Conservation (phyloP, 2,113 vertebrate species). For the Rhinolophus sinicus region DNA sequence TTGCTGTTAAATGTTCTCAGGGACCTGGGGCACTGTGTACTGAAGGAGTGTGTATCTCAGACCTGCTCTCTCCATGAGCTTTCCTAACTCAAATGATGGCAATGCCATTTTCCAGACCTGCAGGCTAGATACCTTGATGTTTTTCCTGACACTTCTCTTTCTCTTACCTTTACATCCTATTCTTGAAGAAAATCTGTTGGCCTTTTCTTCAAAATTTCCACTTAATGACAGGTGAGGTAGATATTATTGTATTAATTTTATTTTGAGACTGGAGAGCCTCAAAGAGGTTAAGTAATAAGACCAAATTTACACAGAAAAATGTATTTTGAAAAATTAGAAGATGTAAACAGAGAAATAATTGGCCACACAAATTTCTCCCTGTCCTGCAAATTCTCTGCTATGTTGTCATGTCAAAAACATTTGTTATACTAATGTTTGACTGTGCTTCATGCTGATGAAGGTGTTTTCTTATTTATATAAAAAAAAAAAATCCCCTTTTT, state of each 20-base stretch:
- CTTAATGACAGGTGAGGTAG: neutral
- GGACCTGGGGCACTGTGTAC: neutral
- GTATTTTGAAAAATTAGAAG: neutral
- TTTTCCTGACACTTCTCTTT: neutral
- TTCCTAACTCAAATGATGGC: neutral
- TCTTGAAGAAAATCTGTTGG: neutral
- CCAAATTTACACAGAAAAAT: neutral
- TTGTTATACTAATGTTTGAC: neutral
- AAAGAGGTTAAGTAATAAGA: neutral
- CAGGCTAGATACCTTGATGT: neutral
- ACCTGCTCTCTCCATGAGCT: neutral
- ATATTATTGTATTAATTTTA: neutral
- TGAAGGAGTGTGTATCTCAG: rapidly evolving
- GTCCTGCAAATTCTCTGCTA: neutral
- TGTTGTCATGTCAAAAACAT: neutral
- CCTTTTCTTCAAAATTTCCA: neutral
- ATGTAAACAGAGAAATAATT: neutral
- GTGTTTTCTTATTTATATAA: neutral
- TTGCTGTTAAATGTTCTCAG: neutral
- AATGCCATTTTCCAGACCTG: neutral
- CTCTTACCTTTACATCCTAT: neutral
- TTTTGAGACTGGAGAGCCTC: neutral
- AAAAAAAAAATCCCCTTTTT: neutral
- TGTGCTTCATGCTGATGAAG: neutral
- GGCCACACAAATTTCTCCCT: neutral